Evolutionary conservation across 2,113 vertebrate species (phyloP).

Genomic region (Oenanthe oenanthe): DNA sequence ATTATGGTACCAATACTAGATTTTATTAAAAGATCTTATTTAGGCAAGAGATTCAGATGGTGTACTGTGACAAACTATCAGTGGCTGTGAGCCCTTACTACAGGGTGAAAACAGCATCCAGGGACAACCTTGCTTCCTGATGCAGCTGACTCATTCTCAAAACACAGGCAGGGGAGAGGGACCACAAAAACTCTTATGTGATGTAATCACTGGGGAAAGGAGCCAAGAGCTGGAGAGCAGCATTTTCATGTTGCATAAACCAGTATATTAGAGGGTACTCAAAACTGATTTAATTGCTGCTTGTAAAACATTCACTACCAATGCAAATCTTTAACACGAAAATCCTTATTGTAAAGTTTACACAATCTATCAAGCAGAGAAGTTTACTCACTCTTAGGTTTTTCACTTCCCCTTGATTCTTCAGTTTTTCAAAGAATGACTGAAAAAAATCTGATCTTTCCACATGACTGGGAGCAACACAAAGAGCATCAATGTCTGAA

Average conservation of each 20-base stretch:
- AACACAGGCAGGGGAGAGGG: not conserved
- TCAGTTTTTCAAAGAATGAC: constrained; percentile 96
- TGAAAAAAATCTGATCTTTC: constrained; percentile 95
- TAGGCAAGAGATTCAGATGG: not conserved
- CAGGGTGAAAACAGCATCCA: not conserved
- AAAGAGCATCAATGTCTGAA: constrained; percentile 96
- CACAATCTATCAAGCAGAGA: not conserved
- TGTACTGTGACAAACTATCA: not conserved
- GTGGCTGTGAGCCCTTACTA: not conserved
- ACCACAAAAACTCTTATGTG: not conserved
- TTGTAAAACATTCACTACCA: not conserved
- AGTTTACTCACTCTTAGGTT: constrained; percentile 90
- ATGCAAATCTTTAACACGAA: accelerated
- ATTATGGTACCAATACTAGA: not conserved
- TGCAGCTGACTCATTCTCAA: not conserved
- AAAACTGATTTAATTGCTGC: not conserved
- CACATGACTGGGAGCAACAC: constrained; percentile 94
- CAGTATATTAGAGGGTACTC: not conserved
- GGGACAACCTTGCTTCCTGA: not conserved
- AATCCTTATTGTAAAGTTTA: not conserved
- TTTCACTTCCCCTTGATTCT: constrained; percentile 89
- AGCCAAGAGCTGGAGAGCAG: not conserved
- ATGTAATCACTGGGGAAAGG: not conserved
- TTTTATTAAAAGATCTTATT: not conserved
- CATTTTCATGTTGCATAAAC: not conserved